These are phyloP conservation scores for Lasioglossum zephyrum DNA, from an alignment of 2,888 invertebrate species.

Conservation along the genomic window DNA sequence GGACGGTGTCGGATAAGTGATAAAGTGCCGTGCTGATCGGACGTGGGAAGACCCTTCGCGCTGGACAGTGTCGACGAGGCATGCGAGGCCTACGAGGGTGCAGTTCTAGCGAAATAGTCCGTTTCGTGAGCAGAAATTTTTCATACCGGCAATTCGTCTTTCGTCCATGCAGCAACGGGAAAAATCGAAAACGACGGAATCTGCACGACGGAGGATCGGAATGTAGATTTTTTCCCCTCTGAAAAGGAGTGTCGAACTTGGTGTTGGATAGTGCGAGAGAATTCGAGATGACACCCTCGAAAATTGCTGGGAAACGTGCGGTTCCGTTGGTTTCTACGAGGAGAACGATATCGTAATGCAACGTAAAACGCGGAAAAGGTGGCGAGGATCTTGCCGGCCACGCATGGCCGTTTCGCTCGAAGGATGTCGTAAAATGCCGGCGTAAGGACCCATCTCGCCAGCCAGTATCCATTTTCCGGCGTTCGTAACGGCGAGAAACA, in stretches of 20 bases:
- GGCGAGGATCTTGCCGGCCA: constrained; percentile 62
- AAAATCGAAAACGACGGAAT: not conserved
- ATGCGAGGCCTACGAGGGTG: not conserved
- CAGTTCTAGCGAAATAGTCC: not conserved
- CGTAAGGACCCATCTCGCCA: constrained; percentile 62
- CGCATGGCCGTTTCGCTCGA: constrained; percentile 73
- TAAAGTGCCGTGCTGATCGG: constrained; percentile 53
- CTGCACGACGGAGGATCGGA: too few relatives aligned
- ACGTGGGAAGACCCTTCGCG: constrained; percentile 33
- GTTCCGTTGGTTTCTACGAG: not conserved
- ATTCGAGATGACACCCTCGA: constrained; percentile 1
- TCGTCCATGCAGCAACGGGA: not conserved
- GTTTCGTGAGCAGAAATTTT: not conserved
- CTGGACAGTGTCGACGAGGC: constrained; percentile 1
- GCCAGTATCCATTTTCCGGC: constrained; percentile 53
- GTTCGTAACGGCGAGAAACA: not conserved
- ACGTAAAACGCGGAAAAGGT: constrained; percentile 45
- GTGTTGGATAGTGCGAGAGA: not conserved
- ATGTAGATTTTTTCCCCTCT: not conserved
- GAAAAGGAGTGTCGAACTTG: not conserved
- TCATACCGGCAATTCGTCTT: not conserved
- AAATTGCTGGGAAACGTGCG: not conserved
- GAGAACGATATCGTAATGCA: constrained; percentile 9
- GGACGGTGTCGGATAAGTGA: constrained; percentile 50
- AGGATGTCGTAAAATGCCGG: constrained; percentile 74